phyloP scores from a whole-genome alignment of 2,113 vertebrate genomes.

The Eolophus roseicapilla region DNA sequence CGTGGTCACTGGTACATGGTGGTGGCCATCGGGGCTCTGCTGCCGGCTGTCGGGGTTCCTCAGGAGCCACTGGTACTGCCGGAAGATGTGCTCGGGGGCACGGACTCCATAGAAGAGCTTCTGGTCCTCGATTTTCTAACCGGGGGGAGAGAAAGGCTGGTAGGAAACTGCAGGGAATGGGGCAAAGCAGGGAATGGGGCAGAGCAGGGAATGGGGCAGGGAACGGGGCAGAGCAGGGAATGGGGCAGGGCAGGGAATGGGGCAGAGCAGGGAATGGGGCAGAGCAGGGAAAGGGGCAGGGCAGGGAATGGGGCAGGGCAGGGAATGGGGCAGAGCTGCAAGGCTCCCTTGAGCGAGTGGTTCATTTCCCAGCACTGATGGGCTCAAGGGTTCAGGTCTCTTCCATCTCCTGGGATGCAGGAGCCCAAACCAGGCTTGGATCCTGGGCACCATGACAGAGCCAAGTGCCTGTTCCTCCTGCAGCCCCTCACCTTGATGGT shows the following conservation, averaged over 20 bases:
- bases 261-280: neutral
- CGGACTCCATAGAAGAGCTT: conserved; percentile 83
- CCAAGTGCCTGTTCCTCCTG: neutral
- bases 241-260: neutral
- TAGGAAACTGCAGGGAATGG: neutral
- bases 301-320: neutral
- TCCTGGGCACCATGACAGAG: neutral
- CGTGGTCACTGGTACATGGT: neutral
- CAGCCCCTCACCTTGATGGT: conserved; percentile 74
- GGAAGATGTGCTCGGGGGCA: conserved; percentile 74
- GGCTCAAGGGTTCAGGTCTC: neutral
- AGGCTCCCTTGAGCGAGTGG: too few species aligned
- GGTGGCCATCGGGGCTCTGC: neutral
- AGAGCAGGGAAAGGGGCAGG: neutral
- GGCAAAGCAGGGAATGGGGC: neutral
- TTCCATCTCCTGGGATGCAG: neutral
- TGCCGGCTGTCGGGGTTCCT: conserved; percentile 65
- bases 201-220: neutral
- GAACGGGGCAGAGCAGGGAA: neutral
- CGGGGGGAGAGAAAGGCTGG: neutral
- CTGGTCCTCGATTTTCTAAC: conserved; percentile 70
- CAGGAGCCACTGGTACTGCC: conserved; percentile 80
- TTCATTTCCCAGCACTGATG: neutral
- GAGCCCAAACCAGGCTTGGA: neutral
- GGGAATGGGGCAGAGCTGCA: neutral